A percentile compares a stretch with the other conserved stretches of the same genome.
Evolutionary conservation across 2,113 vertebrate genomes (phyloP).

Genomic region (Gymnocephalus cernua): DNA sequence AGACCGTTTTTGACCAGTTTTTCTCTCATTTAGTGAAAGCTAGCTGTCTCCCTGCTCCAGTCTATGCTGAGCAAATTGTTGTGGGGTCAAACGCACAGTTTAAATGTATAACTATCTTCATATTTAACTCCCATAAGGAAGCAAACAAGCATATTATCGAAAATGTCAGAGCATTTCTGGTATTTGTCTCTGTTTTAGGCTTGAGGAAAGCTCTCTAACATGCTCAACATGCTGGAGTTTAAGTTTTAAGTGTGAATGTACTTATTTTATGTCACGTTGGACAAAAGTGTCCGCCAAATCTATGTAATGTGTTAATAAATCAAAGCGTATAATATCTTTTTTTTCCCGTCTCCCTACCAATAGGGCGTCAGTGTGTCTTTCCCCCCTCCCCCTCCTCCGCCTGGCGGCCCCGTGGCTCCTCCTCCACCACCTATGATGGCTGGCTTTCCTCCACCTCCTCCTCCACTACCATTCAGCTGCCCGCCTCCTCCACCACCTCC

Average conservation of each 20-base stretch:
- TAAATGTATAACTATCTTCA: background rate
- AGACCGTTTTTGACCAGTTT: background rate
- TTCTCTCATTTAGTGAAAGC: background rate
- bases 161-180: no score
- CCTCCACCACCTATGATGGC: conserved; percentile 82
- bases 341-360: conserved; percentile 62
- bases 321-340: background rate
- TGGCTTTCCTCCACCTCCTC: conserved; percentile 87
- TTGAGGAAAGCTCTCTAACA: background rate
- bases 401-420: conserved; percentile 86
- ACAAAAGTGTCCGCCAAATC: background rate
- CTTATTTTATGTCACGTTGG: background rate
- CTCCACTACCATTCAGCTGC: conserved; percentile 88
- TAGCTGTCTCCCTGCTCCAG: background rate
- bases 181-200: no score
- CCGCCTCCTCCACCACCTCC: conserved; percentile 83
- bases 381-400: conserved; percentile 85
- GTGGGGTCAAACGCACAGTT: no score
- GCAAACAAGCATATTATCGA: background rate
- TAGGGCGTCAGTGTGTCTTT: conserved; percentile 79
- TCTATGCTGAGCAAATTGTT: background rate
- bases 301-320: background rate
- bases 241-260: background rate
- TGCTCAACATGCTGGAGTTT: background rate
- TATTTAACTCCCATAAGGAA: background rate